Evolutionary conservation across 2,113 vertebrate genomes (phyloP).

Genomic region (Pollachius pollachius): DNA sequence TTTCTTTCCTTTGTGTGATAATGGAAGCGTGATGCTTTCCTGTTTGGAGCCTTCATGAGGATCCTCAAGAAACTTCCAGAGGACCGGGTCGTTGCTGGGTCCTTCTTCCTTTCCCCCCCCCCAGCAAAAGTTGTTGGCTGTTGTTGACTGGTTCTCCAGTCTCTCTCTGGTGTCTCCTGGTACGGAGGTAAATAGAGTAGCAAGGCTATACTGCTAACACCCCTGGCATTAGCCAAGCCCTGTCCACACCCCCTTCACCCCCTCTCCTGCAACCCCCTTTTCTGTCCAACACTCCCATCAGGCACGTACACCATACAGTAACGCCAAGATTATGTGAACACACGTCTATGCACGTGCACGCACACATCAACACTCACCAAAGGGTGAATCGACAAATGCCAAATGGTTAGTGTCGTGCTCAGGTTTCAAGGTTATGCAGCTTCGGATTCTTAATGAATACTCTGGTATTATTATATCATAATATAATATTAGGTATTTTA

Average conservation of each 20-base stretch:
- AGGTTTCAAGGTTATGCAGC: too few relatives aligned
- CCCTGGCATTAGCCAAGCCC: slow-evolving; percentile 9
- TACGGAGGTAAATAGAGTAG: slow-evolving; percentile 30
- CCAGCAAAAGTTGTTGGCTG: background rate
- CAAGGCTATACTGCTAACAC: slow-evolving; percentile 30
- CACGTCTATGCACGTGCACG: background rate
- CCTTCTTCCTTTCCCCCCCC: background rate
- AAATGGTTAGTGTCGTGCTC: slow-evolving; percentile 51
- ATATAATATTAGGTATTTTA: too few relatives aligned
- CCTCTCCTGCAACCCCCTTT: background rate
- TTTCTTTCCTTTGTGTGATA: too few relatives aligned
- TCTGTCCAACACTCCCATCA: too few relatives aligned
- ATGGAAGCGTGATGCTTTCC: too few relatives aligned
- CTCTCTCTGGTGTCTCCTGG: slow-evolving; percentile 24
- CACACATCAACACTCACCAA: background rate
- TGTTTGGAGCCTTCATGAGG: too few relatives aligned
- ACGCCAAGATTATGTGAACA: background rate
- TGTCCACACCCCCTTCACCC: background rate
- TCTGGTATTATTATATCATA: too few relatives aligned
- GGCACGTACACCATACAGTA: slow-evolving; percentile 7
- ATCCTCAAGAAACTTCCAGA: too few relatives aligned
- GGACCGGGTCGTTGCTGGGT: background rate
- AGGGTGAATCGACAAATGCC: slow-evolving; percentile 52
- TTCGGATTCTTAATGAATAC: too few relatives aligned
- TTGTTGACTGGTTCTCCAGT: background rate